phyloP scores from a whole-genome alignment of 2,113 vertebrate genomes.

The Stegastes partitus region DNA sequence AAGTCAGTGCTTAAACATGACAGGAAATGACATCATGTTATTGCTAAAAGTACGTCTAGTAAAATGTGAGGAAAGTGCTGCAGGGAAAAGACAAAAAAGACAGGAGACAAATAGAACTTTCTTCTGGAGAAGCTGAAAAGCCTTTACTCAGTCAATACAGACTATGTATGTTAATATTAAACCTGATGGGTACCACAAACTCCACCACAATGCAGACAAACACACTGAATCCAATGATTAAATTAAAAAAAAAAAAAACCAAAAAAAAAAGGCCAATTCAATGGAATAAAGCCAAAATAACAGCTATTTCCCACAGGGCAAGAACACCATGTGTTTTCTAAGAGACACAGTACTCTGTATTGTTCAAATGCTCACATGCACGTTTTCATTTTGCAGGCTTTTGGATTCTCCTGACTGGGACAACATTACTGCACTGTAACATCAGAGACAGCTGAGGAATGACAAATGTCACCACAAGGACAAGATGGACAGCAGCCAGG shows the following conservation, averaged over 20 bases:
- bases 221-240: neutral
- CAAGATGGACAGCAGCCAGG: conserved; percentile 43
- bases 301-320: too few relatives aligned
- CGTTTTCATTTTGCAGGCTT: conserved; percentile 2
- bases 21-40: neutral
- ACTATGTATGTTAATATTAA: neutral
- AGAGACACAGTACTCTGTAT: too few relatives aligned
- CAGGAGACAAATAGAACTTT: neutral
- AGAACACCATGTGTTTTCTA: too few relatives aligned
- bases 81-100: neutral
- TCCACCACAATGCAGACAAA: neutral
- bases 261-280: too few relatives aligned
- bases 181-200: neutral
- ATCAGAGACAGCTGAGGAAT: conserved; percentile 20
- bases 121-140: neutral
- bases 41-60: neutral
- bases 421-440: conserved; percentile 10
- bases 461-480: conserved; percentile 44
- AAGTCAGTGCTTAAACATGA: neutral
- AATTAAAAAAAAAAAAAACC: neutral
- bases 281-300: too few relatives aligned
- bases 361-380: too few relatives aligned
- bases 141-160: neutral
- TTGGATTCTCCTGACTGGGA: neutral
- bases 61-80: neutral